Evolutionary conservation across 2,797 vertebrate genomes (phyloP), one percentile per base, ranked within the genome.

Genomic region (Phylloscopus collybita): DNA sequence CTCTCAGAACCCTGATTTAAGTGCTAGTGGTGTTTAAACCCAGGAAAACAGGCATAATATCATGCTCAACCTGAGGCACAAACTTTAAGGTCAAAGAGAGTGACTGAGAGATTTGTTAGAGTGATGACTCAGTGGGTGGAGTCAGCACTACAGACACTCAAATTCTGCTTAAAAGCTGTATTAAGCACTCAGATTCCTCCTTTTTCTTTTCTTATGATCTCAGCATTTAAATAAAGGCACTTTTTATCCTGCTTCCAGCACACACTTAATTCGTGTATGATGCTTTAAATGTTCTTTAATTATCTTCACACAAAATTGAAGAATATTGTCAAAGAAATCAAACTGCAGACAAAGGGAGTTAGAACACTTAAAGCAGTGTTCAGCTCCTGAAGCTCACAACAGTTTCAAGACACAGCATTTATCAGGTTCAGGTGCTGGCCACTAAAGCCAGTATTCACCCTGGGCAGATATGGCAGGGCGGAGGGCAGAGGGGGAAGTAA

Each of bases 311-410:
- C 29, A 32, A 6, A 45, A 45, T 3, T 8, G 57, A 60, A 86
- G 20, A 74, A 61, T 40, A 69, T 72, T 88, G 84, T 66, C 38
- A 90, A 88, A 86, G 47, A 19, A 88, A 79, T 59, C 38, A 57
- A 75, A 66, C 42, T 25, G 32, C 11, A 84, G 50, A 79, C 47
- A 88, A 66, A 92, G 25, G 10, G 20, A 66, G 9, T 50, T 47
- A 21, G 15, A 60, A 45, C 25, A 84, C 29, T 47, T 61, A 80
- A 50, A 90, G 59, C 38, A 81, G 66, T 2, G 3, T 65, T 86
- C 73, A 78, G 23, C 26, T 47, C 30, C 76, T 32, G 22, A 66
- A 90, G 45, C 36, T 92, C 47, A 7, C 5, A 47, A 49, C 25
- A 73, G 29, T 59, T 40, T 54, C 36, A 90, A 44, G 45, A 53